Conservation (phyloP, 2,113 vertebrate species). For the Neogobius melanostomus region DNA sequence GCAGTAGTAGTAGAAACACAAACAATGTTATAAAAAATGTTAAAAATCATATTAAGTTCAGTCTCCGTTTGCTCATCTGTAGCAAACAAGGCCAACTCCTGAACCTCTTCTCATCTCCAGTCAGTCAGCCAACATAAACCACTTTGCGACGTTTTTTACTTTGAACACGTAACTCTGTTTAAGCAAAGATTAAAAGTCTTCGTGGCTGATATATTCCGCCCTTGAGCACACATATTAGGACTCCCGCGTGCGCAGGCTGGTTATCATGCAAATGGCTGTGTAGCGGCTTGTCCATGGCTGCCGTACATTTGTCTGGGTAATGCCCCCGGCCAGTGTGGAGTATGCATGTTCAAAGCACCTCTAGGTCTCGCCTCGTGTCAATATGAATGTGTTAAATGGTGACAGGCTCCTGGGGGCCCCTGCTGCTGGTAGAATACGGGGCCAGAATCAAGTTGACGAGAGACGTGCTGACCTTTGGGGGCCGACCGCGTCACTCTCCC, state of each 20-base stretch:
- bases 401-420: constrained; percentile 22
- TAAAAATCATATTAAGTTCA: background rate
- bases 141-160: constrained; percentile 9
- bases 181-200: constrained; percentile 51
- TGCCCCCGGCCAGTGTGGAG: constrained; percentile 40
- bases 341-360: constrained; percentile 51
- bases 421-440: constrained; percentile 15
- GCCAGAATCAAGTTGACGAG: background rate
- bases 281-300: constrained; percentile 33
- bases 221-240: constrained; percentile 37
- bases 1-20: too few relatives aligned
- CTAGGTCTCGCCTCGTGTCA: constrained; percentile 40
- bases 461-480: background rate
- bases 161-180: constrained; percentile 35
- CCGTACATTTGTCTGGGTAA: constrained; percentile 57
- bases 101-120: constrained; percentile 14
- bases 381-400: constrained; percentile 38
- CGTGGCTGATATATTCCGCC: constrained; percentile 38
- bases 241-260: constrained; percentile 34
- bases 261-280: constrained; percentile 57
- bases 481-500: constrained; percentile 2
- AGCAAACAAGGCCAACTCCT: constrained; percentile 34
- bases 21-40: background rate
- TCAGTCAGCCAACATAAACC: constrained; percentile 8
- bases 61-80: constrained; percentile 4